Evolutionary conservation across 2,113 vertebrate species (phyloP).

Genomic region (Lophochroa leadbeateri): DNA sequence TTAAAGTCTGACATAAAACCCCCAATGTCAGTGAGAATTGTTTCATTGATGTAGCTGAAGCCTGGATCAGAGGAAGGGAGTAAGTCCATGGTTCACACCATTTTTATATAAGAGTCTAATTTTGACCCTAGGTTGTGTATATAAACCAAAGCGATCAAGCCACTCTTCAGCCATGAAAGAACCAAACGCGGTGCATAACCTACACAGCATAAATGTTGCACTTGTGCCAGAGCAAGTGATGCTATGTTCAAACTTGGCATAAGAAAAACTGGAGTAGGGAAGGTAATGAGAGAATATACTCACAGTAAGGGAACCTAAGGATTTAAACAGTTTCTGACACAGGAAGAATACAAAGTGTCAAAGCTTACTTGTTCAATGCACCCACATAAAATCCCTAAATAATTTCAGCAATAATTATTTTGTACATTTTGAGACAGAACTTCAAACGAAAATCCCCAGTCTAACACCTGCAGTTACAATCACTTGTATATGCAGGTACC

Average conservation of each 20-base stretch:
- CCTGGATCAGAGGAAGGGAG: not conserved
- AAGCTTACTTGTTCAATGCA: not conserved
- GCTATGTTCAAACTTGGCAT: not conserved
- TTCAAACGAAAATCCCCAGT: not conserved
- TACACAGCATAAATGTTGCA: not conserved
- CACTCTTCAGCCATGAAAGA: not conserved
- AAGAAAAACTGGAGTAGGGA: not conserved
- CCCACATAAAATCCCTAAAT: not conserved
- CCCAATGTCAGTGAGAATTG: not conserved
- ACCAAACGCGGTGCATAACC: not conserved
- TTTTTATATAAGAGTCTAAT: accelerated
- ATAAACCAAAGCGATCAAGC: not conserved
- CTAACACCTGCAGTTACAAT: slow-evolving; percentile 49
- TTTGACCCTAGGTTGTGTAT: not conserved
- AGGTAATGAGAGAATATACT: not conserved
- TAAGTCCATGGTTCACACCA: accelerated
- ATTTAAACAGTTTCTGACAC: not conserved
- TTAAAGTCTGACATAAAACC: not conserved
- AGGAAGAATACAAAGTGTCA: not conserved
- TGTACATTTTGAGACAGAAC: not conserved
- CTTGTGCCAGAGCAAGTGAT: not conserved
- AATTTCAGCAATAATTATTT: slow-evolving; percentile 11
- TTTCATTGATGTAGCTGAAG: not conserved
- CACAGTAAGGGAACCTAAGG: not conserved
- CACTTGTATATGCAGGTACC: slow-evolving; percentile 35